Evolutionary conservation across 2,888 invertebrate genomes (phyloP).

Genomic region (Mesoligia furuncula): DNA sequence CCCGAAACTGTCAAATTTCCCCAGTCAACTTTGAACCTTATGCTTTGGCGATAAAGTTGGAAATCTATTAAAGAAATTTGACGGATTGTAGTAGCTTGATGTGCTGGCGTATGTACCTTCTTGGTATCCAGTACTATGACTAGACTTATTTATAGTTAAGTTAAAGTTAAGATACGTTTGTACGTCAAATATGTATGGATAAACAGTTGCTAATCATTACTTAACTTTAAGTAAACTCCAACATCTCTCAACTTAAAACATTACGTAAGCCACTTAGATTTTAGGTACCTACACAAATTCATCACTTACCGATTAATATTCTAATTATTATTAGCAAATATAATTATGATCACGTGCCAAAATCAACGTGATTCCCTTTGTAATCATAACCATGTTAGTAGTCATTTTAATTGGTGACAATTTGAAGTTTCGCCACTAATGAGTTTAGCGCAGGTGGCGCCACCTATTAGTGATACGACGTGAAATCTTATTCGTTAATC

Average conservation of each 20-base stretch:
- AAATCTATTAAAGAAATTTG: too few species aligned
- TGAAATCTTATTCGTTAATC: constrained; percentile 64
- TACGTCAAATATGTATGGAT: too few species aligned
- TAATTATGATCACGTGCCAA: constrained; percentile 38
- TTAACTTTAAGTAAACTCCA: not conserved
- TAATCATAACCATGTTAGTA: constrained; percentile 73
- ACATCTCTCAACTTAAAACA: not conserved
- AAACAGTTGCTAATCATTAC: not conserved
- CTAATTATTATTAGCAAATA: constrained; percentile 1
- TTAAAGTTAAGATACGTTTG: too few species aligned
- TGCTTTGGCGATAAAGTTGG: too few species aligned
- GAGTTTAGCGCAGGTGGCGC: constrained; percentile 75
- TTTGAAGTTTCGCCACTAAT: constrained; percentile 76
- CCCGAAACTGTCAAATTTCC: too few species aligned
- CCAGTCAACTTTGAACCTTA: too few species aligned
- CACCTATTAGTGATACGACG: constrained; percentile 72
- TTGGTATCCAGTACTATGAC: too few species aligned
- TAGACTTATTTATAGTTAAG: too few species aligned
- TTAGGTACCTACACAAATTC: not conserved
- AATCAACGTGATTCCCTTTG: constrained; percentile 67
- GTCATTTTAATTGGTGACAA: constrained; percentile 75
- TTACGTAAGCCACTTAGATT: not conserved
- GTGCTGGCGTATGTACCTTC: too few species aligned
- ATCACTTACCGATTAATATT: not conserved
- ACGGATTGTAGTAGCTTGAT: too few species aligned